Evolutionary conservation across 2,797 vertebrate genomes (phyloP), one percentile per base, ranked within the genome.

Genomic region (Siniperca undulata): DNA sequence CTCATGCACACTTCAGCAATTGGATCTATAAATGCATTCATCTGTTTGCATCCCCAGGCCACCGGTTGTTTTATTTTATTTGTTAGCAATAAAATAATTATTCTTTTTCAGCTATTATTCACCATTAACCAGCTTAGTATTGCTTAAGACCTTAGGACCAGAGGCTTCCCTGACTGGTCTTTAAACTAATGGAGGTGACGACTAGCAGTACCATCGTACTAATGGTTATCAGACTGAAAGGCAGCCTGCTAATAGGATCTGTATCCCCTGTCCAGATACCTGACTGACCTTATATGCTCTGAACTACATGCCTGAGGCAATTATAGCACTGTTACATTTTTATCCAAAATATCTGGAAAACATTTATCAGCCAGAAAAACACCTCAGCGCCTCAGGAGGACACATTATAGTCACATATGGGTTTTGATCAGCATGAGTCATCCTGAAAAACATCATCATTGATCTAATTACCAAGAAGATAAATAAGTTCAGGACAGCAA

Each of bases 171-270:
- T 46, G 61, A 44, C 74, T 62, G 82, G 68, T 85, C 56, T 82
- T 79, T 22, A 44, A 62, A 61, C 71, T 91, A 88, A 90, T 79
- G 62, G 78, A 58, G 80, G 53, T 74, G 86, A 89, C 64, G 66
- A 53, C 56, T 53, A 80, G 72, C 86, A 83, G 81, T 78, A 69
- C 58, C 24, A 34, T 48, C 3, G 0, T 30, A 14, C 82, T 91
- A 92, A 91, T 88, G 86, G 86, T 87, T 86, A 81, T 84, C 82
- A 80, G 48, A 40, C 83, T 84, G 91, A 81, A 92, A 90, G 86
- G 50, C 56, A 12, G 66, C 30, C 46, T 0, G 68, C 74, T 90
- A 90, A 93, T 90, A 70, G 83, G 60, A 42, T 36, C 58, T 86
- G 68, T 22, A 70, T 59, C 53, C 68, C 65, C 79, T 13, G 1